phyloP scores from a whole-genome alignment of 2,888 invertebrate genomes.

The Polyommatus icarus region DNA sequence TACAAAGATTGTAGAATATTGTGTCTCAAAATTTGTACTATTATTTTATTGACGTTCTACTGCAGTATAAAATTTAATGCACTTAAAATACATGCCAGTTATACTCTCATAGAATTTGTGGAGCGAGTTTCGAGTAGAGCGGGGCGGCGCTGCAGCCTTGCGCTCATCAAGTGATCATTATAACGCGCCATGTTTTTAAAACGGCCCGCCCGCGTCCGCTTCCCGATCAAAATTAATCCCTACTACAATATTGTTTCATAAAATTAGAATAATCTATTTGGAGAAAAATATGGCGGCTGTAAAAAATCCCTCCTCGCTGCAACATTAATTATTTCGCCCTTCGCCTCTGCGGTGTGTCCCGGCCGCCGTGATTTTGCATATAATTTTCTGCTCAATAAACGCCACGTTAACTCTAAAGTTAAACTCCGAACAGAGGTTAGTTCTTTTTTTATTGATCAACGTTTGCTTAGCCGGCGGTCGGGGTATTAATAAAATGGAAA shows the following conservation, averaged over 20 bases:
- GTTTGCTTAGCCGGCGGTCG: slow-evolving; percentile 25
- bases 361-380: slow-evolving; percentile 75
- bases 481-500: slow-evolving; percentile 28
- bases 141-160: slow-evolving; percentile 54
- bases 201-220: slow-evolving; percentile 69
- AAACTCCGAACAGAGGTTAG: slow-evolving; percentile 41
- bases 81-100: neutral
- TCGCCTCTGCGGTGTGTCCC: slow-evolving; percentile 58
- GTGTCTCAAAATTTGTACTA: neutral
- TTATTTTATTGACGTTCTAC: neutral
- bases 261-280: slow-evolving; percentile 62
- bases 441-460: slow-evolving; percentile 23
- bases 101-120: neutral
- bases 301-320: slow-evolving; percentile 56
- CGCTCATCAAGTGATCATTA: slow-evolving; percentile 76
- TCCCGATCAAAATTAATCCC: slow-evolving; percentile 69
- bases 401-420: slow-evolving; percentile 50
- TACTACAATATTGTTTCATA: slow-evolving; percentile 64
- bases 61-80: neutral
- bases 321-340: slow-evolving; percentile 66
- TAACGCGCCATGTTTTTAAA: slow-evolving; percentile 77
- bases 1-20: too few relatives aligned
- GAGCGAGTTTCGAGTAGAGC: slow-evolving; percentile 31
- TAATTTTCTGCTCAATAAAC: slow-evolving; percentile 74
- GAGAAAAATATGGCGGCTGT: slow-evolving; percentile 50